These are phyloP conservation scores for Craseonycteris thonglongyai DNA, from an alignment of 2,113 vertebrate species.

Conservation along the genomic window DNA sequence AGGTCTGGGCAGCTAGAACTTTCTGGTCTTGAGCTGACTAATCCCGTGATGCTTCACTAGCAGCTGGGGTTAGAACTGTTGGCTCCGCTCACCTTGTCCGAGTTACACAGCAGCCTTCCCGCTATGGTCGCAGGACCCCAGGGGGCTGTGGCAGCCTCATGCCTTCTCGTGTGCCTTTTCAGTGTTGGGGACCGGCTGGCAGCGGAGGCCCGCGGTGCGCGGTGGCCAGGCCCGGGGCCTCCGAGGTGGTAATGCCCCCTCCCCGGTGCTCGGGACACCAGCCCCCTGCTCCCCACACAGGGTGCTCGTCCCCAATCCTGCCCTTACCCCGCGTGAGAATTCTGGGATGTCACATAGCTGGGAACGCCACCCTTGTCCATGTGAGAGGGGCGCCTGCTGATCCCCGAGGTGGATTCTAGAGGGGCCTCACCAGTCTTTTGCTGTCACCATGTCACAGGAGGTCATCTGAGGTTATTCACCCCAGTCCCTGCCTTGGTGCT, in stretches of 20 bases:
- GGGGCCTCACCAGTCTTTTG: rapidly evolving
- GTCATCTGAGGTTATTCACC: rapidly evolving
- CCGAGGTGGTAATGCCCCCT: not conserved
- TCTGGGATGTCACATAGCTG: rapidly evolving
- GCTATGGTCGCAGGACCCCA: rapidly evolving
- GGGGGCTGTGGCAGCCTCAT: not conserved
- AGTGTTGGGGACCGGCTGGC: not conserved
- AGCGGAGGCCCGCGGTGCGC: not conserved
- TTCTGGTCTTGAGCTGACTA: rapidly evolving
- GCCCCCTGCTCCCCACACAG: not conserved
- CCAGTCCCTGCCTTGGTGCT: rapidly evolving
- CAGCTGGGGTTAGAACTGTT: rapidly evolving
- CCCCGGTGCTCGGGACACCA: not conserved
- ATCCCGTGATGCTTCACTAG: too few species aligned
- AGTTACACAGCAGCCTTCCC: not conserved
- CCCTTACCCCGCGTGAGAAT: not conserved
- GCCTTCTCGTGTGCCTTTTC: not conserved
- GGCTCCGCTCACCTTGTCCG: rapidly evolving
- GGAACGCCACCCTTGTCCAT: not conserved
- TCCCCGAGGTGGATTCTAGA: not conserved
- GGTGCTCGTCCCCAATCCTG: not conserved
- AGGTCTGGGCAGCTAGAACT: rapidly evolving
- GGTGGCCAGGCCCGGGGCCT: not conserved
- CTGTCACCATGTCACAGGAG: rapidly evolving
- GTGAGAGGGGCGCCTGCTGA: not conserved